phyloP scores from a whole-genome alignment of 2,113 vertebrate genomes.

The Leucoraja erinaceus region DNA sequence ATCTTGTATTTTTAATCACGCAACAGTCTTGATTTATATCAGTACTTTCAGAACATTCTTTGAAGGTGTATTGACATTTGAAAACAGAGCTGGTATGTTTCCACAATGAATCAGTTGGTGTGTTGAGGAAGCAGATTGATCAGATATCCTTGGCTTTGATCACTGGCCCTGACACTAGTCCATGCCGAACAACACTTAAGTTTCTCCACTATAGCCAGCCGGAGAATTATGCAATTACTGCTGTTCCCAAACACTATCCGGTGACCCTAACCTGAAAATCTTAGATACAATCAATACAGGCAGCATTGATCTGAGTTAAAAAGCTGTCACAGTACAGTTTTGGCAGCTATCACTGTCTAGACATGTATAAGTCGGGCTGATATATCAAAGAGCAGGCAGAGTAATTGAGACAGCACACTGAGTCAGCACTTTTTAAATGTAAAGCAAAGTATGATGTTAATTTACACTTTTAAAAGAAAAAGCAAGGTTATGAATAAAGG shows the following conservation, averaged over 20 bases:
- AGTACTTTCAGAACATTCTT: neutral
- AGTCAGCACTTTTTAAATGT: neutral
- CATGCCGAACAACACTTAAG: neutral
- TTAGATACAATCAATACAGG: neutral
- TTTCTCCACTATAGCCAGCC: neutral
- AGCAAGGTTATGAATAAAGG: neutral
- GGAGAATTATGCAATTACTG: neutral
- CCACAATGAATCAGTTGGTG: neutral
- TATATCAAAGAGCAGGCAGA: neutral
- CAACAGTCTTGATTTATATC: neutral
- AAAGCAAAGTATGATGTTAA: neutral
- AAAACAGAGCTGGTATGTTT: neutral
- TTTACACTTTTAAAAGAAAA: neutral
- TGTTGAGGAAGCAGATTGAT: neutral
- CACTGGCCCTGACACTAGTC: neutral
- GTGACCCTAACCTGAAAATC: neutral
- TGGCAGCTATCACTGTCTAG: neutral
- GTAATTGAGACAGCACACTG: neutral
- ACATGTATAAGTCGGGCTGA: neutral
- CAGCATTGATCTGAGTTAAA: neutral
- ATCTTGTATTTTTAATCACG: too few relatives aligned
- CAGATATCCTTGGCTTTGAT: neutral
- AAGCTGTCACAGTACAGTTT: neutral
- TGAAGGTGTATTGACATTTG: neutral
- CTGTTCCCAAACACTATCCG: neutral